Percentiles rank a stretch among this genome's conserved stretches.
Evolutionary conservation across 2,888 invertebrate species (phyloP).

Genomic region (Branchellion lobata): DNA sequence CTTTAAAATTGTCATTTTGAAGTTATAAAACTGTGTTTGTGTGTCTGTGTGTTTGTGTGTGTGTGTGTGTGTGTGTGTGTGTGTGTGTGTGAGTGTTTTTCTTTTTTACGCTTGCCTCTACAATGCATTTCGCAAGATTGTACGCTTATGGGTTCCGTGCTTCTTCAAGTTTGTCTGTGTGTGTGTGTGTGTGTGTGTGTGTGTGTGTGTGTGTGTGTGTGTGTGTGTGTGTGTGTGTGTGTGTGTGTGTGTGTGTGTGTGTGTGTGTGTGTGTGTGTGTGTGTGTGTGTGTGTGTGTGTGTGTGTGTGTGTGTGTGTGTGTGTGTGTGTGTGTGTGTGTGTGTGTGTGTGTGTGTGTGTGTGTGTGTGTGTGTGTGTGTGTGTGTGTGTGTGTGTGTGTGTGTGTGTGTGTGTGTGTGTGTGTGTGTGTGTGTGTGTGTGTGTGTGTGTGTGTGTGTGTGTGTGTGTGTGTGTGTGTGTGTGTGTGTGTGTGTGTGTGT

Average conservation of each 20-base stretch:
- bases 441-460: constrained; percentile 3
- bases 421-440: neutral
- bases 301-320: neutral
- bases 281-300: no score
- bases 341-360: constrained; percentile 13
- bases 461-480: constrained; percentile 24
- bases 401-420: no score
- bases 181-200: neutral
- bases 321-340: constrained; percentile 28
- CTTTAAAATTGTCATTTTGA: no score
- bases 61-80: no score
- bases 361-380: neutral
- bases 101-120: no score
- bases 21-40: no score
- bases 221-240: constrained; percentile 5
- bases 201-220: constrained; percentile 31
- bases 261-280: no score
- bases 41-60: no score
- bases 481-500: neutral
- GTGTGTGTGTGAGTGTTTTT: no score
- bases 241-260: neutral
- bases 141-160: constrained; percentile 56
- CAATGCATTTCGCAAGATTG: neutral
- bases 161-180: constrained; percentile 68
- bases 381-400: no score